Evolutionary conservation across 1,140 invertebrate genomes (phyloP).

Genomic region (Ridgeia piscesae): DNA sequence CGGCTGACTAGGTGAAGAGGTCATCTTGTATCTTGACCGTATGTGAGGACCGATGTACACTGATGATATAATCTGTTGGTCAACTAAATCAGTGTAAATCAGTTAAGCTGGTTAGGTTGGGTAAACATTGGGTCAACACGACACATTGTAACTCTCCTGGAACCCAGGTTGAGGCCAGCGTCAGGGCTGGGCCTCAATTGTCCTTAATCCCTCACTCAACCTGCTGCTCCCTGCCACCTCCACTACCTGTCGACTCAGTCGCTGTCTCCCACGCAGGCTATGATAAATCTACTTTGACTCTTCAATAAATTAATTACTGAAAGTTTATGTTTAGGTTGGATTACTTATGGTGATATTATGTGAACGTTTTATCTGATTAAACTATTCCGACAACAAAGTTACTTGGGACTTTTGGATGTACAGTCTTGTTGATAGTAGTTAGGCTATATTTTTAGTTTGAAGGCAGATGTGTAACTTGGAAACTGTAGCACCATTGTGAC

Average conservation of each 20-base stretch:
- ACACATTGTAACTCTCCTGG: not conserved
- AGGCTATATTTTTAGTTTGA: not conserved
- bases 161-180: too few relatives aligned
- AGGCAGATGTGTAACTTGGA: not conserved
- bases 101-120: not conserved
- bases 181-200: too few relatives aligned
- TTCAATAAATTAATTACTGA: too few relatives aligned
- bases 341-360: not conserved
- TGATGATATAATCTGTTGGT: not conserved
- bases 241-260: too few relatives aligned
- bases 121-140: not conserved
- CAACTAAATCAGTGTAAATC: not conserved
- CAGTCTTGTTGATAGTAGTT: not conserved
- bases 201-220: too few relatives aligned
- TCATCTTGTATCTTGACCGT: not conserved
- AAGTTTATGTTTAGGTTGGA: not conserved
- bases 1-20: not conserved
- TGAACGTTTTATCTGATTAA: not conserved
- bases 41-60: not conserved
- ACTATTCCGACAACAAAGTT: not conserved
- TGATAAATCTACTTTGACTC: too few relatives aligned
- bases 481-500: not conserved
- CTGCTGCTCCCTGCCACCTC: too few relatives aligned
- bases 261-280: too few relatives aligned
- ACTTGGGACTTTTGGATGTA: not conserved